phyloP scores from a whole-genome alignment of 1,140 invertebrate species.

The Stegodyphus dumicola region DNA sequence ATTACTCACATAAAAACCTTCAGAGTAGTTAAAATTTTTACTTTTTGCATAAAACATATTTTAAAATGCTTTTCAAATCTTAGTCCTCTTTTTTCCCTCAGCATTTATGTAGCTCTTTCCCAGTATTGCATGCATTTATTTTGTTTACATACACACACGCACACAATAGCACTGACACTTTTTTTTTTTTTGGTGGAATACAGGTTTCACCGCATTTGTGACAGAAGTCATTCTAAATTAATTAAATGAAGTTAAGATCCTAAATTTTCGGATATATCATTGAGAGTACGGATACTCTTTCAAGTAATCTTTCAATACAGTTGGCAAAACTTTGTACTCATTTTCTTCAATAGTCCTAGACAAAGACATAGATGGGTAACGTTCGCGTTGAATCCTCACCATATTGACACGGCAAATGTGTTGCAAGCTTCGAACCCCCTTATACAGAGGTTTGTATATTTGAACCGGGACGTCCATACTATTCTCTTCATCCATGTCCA shows the following conservation, averaged over 20 bases:
- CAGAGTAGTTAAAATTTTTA: too few species aligned
- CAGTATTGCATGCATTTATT: too few species aligned
- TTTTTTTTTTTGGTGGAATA: background rate
- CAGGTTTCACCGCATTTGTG: background rate
- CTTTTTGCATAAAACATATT: too few species aligned
- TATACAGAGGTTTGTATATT: conserved; percentile 75
- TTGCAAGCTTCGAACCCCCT: conserved; percentile 74
- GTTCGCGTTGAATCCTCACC: conserved; percentile 67
- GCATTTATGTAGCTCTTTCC: too few species aligned
- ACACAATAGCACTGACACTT: too few species aligned
- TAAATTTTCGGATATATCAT: conserved; percentile 15
- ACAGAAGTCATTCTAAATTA: background rate
- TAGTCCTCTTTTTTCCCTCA: too few species aligned
- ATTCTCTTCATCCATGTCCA: conserved; percentile 81
- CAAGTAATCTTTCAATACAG: conserved; percentile 25
- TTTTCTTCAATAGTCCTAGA: conserved; percentile 15
- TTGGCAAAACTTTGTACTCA: conserved; percentile 11
- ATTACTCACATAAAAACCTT: too few species aligned
- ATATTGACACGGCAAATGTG: conserved; percentile 80
- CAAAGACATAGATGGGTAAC: background rate
- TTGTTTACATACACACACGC: too few species aligned
- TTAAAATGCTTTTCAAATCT: too few species aligned
- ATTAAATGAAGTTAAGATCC: background rate
- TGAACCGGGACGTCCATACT: conserved; percentile 79
- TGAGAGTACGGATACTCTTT: conserved; percentile 30